These are phyloP conservation scores for Pardalotus punctatus DNA, from an alignment of 2,113 vertebrate genomes.

Conservation along the genomic window DNA sequence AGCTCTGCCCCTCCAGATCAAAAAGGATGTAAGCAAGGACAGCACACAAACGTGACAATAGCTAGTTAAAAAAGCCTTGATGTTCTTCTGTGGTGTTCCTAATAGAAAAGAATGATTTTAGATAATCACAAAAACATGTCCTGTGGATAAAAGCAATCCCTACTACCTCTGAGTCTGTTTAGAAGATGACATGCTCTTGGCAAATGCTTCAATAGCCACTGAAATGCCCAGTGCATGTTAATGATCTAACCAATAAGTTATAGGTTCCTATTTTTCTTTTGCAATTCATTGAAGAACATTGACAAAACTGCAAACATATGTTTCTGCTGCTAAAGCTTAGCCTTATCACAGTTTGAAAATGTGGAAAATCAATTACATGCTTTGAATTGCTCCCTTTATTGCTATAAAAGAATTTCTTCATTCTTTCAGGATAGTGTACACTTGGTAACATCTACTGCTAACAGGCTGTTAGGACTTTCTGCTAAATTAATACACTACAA, in stretches of 20 bases:
- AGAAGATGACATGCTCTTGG: slow-evolving; percentile 36
- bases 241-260: slow-evolving; percentile 40
- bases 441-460: slow-evolving; percentile 66
- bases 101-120: not conserved
- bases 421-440: slow-evolving; percentile 59
- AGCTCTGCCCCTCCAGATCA: not conserved
- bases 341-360: slow-evolving; percentile 73
- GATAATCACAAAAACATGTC: slow-evolving; percentile 3
- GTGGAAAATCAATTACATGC: slow-evolving; percentile 76
- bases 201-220: slow-evolving; percentile 56
- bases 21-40: not conserved
- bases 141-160: not conserved
- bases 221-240: slow-evolving; percentile 61
- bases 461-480: slow-evolving; percentile 73
- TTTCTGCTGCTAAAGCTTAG: slow-evolving; percentile 70
- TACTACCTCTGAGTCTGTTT: not conserved
- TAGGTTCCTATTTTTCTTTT: not conserved
- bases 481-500: slow-evolving; percentile 70
- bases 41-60: not conserved
- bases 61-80: not conserved
- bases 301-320: slow-evolving; percentile 72
- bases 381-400: slow-evolving; percentile 67
- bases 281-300: slow-evolving; percentile 39
- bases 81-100: not conserved
- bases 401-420: slow-evolving; percentile 67